Conservation (phyloP, 2,797 vertebrate species). For the Melanotaenia trifasciata region DNA sequence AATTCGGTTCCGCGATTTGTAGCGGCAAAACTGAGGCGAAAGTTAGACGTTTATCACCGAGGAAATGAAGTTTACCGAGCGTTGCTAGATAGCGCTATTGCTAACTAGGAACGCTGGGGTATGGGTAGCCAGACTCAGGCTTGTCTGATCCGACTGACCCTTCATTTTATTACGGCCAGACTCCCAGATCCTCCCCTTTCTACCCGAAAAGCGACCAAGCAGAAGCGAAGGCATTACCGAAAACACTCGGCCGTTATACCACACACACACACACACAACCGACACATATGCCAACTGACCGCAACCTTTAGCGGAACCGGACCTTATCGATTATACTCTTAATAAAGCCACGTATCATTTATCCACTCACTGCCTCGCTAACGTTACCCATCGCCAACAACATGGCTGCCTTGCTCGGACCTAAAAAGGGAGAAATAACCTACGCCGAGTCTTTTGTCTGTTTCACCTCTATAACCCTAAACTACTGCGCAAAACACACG, state of each 20-base stretch:
- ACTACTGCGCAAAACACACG: conserved; percentile 92
- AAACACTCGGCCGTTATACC: conserved; percentile 71
- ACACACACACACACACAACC: conserved; percentile 64
- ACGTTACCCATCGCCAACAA: conserved; percentile 96
- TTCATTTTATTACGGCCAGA: conserved; percentile 91
- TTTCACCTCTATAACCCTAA: conserved; percentile 99
- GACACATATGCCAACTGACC: conserved; percentile 86
- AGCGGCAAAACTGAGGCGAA: conserved; percentile 79
- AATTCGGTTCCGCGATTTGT: conserved; percentile 50
- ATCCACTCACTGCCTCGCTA: conserved; percentile 77
- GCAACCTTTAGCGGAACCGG: conserved; percentile 92
- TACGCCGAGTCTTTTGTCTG: conserved; percentile 95
- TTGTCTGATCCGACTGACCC: conserved; percentile 92
- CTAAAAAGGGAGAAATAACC: conserved; percentile 93
- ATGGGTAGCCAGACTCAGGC: conserved; percentile 85
- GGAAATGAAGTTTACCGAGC: conserved; percentile 78
- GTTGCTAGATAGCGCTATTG: conserved; percentile 75
- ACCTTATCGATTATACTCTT: conserved; percentile 78
- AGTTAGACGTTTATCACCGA: conserved; percentile 85
- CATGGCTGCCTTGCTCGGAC: conserved; percentile 99
- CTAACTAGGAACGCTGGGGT: conserved; percentile 78
- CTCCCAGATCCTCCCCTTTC: conserved; percentile 85
- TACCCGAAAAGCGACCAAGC: conserved; percentile 80
- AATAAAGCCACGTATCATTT: conserved; percentile 84
- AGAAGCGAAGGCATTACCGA: conserved; percentile 74